Conservation (phyloP, 2,797 vertebrate species). For the Lithobates sylvaticus region DNA sequence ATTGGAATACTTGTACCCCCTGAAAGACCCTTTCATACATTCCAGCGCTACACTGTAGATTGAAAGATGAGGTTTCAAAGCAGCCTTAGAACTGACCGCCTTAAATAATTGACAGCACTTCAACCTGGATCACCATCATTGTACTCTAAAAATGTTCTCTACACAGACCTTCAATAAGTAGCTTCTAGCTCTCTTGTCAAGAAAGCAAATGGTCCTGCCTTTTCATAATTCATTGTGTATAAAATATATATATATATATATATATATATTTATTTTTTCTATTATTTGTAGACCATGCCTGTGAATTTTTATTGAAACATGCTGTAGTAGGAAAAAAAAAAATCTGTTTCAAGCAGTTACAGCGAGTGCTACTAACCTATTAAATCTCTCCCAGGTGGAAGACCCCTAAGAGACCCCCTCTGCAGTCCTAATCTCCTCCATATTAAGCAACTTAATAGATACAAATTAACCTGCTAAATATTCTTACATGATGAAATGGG, state of each 20-base stretch:
- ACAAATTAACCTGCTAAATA: too few relatives aligned
- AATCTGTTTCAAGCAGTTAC: too few relatives aligned
- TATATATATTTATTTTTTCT: neutral
- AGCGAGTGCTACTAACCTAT: too few relatives aligned
- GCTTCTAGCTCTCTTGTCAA: slow-evolving; percentile 26
- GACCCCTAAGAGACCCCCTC: too few relatives aligned
- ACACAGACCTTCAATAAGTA: slow-evolving; percentile 23
- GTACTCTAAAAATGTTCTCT: slow-evolving; percentile 51
- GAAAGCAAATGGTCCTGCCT: neutral
- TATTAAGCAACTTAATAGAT: too few relatives aligned
- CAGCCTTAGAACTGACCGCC: slow-evolving; percentile 58
- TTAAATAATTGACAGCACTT: slow-evolving; percentile 51
- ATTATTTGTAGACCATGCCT: too few relatives aligned
- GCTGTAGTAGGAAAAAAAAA: too few relatives aligned
- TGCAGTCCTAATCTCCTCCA: too few relatives aligned
- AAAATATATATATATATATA: neutral
- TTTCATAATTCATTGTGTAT: neutral
- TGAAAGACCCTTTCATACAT: neutral
- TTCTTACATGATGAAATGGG: too few relatives aligned
- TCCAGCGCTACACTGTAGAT: neutral
- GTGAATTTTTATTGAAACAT: too few relatives aligned
- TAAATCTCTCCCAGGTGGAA: too few relatives aligned
- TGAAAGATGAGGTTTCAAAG: slow-evolving; percentile 24
- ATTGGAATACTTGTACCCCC: neutral
- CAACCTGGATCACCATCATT: slow-evolving; percentile 45